phyloP scores from a whole-genome alignment of 2,888 invertebrate species.

The Agrotis puta region DNA sequence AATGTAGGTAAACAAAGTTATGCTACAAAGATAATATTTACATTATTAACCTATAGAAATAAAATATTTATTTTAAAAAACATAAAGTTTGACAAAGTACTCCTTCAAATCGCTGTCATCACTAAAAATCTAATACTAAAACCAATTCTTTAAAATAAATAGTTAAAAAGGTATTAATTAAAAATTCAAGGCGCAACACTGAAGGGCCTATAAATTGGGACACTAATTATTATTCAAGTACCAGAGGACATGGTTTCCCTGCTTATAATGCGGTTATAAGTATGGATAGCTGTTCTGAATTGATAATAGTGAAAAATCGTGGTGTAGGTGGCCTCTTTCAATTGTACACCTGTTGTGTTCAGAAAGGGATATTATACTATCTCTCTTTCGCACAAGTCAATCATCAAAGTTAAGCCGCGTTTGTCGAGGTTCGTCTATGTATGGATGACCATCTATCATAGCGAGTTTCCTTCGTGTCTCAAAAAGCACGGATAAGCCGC shows the following conservation, averaged over 20 bases:
- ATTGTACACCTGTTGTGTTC: not conserved
- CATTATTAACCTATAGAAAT: no score
- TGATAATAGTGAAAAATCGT: not conserved
- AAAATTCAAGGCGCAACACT: conserved; percentile 36
- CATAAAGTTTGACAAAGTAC: no score
- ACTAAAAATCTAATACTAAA: not conserved
- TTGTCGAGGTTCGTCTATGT: no score
- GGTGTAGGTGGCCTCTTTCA: not conserved
- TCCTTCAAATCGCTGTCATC: no score
- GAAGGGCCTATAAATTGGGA: conserved; percentile 48
- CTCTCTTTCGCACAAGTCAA: no score
- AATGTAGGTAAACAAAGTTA: not conserved
- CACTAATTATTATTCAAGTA: conserved; percentile 34
- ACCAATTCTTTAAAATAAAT: not conserved
- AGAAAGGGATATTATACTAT: no score
- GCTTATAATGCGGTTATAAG: conserved; percentile 14
- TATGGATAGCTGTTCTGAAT: conserved; percentile 17
- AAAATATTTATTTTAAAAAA: no score
- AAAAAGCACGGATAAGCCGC: no score
- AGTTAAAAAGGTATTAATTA: conserved; percentile 13
- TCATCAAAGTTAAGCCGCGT: no score
- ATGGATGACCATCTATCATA: no score
- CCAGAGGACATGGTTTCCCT: conserved; percentile 15
- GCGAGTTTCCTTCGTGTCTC: no score
- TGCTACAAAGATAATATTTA: not conserved